These are phyloP conservation scores for Microctenopoma lineatum DNA, from an alignment of 2,797 vertebrate genomes.

Conservation along the genomic window DNA sequence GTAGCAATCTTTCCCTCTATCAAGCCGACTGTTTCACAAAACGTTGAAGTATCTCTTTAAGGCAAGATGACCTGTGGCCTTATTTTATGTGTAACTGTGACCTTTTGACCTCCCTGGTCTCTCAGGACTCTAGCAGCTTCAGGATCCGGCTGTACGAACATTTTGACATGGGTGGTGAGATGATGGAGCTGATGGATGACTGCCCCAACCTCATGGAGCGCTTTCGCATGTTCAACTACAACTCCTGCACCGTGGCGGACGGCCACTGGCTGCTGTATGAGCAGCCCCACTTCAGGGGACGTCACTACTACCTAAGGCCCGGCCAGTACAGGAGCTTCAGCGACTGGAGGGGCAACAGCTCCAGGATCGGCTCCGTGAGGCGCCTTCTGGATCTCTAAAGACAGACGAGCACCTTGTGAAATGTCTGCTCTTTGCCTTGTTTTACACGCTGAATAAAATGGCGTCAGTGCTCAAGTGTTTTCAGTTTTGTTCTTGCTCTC, in stretches of 20 bases:
- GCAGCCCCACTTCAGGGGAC: slow-evolving; percentile 77
- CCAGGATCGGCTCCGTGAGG: slow-evolving; percentile 76
- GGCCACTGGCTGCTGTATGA: slow-evolving; percentile 83
- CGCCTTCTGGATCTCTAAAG: slow-evolving; percentile 77
- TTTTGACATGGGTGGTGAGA: slow-evolving; percentile 79
- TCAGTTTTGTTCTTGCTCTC: slow-evolving; percentile 72
- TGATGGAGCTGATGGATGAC: slow-evolving; percentile 76
- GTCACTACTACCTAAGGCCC: slow-evolving; percentile 76
- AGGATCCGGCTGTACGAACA: slow-evolving; percentile 80
- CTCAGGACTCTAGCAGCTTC: slow-evolving; percentile 74
- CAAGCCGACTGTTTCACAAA: neutral
- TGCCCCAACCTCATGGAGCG: slow-evolving; percentile 76
- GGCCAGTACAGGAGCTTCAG: slow-evolving; percentile 75
- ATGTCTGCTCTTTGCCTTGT: slow-evolving; percentile 68
- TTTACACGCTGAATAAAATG: slow-evolving; percentile 77
- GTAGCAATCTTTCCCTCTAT: neutral
- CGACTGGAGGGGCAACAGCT: slow-evolving; percentile 75
- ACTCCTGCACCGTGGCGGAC: slow-evolving; percentile 78
- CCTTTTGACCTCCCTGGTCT: slow-evolving; percentile 5
- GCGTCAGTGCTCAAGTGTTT: slow-evolving; percentile 59
- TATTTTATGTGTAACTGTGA: neutral
- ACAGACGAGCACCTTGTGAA: slow-evolving; percentile 47
- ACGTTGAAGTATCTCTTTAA: neutral
- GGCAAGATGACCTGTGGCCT: neutral
- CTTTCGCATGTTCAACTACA: slow-evolving; percentile 74